Base-by-base conservation (phyloP, 2,888 invertebrate species). In the Metopia argyrocephala region DNA sequence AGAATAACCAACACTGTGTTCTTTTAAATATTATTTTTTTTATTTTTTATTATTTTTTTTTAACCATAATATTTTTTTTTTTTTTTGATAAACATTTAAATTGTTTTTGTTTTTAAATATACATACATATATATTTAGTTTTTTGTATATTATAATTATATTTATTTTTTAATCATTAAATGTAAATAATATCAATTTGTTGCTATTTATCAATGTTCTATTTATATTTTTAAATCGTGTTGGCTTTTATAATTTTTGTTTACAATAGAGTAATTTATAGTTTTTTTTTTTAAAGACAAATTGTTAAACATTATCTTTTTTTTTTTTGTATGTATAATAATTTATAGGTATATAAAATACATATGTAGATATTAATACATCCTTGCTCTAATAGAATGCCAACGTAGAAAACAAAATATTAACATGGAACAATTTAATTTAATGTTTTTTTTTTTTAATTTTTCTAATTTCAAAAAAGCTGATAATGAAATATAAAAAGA, bases 141-240 rank as follows among this genome's bases (percentile, higher is more conserved):
- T 38, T 38, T 66, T 73, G 74, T 81, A 81, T 81, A 81, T 70
- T 78, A 74, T 78, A 70, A 69, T 65, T 48, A 50, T 66, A 46
- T 48, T 68, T 68, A 68, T 73, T 59, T 25, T 45, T 38, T 50
- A 62, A 74, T 81, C 54, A 74, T 74, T 75, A 75, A 70, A 78
- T 78, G 81, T 81, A 81, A 81, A 81, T 81, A 81, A 81, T 81
- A 81, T 81, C 81, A 81, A 81, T 81, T 78, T 75, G 81, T 81
- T 81, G 74, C 81, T 81, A 78, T 78, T 81, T 57, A 81, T 81
- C 69, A 78, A 78, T 78, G 15, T 12, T 38, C 15, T 38, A 3
- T 38, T 38, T 15, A 12, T 12, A 38, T 12, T 38, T 38, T 15
- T 38, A 12, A 15, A 12, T 38, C 38, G 15, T 38, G 9, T 64